Percentiles rank a stretch among this genome's conserved stretches.
Conservation (phyloP, 2,113 vertebrate genomes). For the Calyptommatus sinebrachiatus region DNA sequence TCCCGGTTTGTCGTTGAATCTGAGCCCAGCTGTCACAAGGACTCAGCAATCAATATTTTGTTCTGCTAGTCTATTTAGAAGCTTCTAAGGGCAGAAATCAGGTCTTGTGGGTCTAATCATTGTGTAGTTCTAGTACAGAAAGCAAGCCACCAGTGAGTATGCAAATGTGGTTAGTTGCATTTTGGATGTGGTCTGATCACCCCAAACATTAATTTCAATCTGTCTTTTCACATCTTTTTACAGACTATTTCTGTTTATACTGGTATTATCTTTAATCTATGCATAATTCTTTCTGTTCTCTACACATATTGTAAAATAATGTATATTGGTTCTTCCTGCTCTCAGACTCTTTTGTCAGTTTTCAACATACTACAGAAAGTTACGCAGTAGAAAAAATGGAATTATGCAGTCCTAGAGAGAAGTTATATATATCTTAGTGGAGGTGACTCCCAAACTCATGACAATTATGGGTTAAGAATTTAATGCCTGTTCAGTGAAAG, state of each 20-base stretch:
- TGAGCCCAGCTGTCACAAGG: conserved; percentile 27
- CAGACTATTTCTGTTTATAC: background rate
- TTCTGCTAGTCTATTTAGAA: conserved; percentile 38
- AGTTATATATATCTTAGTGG: background rate
- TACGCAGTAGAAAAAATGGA: background rate
- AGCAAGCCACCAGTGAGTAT: conserved; percentile 37
- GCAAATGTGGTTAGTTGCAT: conserved; percentile 27
- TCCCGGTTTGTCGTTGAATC: conserved; percentile 23
- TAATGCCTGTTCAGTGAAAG: no score
- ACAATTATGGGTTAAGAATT: no score
- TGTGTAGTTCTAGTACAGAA: conserved; percentile 11
- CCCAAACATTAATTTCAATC: background rate
- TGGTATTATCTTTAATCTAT: background rate
- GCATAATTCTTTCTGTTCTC: no score
- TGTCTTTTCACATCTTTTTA: background rate
- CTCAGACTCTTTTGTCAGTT: background rate
- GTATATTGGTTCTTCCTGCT: no score
- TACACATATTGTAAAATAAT: no score
- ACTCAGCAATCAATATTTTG: conserved; percentile 34
- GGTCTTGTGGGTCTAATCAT: conserved; percentile 30
- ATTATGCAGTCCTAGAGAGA: background rate
- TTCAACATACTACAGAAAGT: background rate
- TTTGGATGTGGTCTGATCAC: conserved; percentile 9
- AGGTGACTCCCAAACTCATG: background rate
- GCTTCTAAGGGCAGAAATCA: conserved; percentile 43